phyloP scores from a whole-genome alignment of 1,140 invertebrate genomes.

The Meloidogyne exigua region DNA sequence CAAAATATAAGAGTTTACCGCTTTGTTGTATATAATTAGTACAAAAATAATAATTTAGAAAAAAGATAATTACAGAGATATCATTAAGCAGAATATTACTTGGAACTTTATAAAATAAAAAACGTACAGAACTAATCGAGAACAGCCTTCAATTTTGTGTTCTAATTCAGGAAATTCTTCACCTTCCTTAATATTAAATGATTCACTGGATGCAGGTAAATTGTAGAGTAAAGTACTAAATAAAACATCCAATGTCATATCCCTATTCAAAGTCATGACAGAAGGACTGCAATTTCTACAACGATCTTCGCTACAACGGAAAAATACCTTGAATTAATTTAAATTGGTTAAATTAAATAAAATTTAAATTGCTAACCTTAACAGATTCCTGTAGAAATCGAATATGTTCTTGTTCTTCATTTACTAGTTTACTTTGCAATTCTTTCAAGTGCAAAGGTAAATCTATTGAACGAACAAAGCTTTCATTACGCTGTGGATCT shows the following conservation, averaged over 20 bases:
- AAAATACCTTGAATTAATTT: background rate
- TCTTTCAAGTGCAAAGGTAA: slow-evolving; percentile 45
- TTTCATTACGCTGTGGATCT: slow-evolving; percentile 41
- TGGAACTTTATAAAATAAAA: background rate
- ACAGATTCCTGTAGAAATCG: slow-evolving; percentile 65
- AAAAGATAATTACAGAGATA: too few relatives aligned
- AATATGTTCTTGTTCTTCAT: slow-evolving; percentile 71
- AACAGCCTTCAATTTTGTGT: background rate
- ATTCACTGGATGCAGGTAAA: background rate
- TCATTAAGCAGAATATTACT: background rate
- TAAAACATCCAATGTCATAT: slow-evolving; percentile 2
- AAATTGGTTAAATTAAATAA: background rate
- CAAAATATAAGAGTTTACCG: too few relatives aligned
- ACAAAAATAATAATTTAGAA: too few relatives aligned
- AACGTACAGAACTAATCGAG: slow-evolving; percentile 3
- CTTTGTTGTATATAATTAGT: too few relatives aligned
- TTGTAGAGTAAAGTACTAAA: background rate
- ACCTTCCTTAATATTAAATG: background rate
- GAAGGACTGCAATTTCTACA: background rate
- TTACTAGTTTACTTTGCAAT: slow-evolving; percentile 70
- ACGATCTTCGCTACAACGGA: background rate
- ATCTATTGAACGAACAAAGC: slow-evolving; percentile 39
- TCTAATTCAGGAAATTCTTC: background rate
- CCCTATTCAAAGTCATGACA: background rate
- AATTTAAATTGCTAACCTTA: background rate